Evolutionary conservation across 1,140 invertebrate genomes (phyloP).

Genomic region (Procambarus clarkii): DNA sequence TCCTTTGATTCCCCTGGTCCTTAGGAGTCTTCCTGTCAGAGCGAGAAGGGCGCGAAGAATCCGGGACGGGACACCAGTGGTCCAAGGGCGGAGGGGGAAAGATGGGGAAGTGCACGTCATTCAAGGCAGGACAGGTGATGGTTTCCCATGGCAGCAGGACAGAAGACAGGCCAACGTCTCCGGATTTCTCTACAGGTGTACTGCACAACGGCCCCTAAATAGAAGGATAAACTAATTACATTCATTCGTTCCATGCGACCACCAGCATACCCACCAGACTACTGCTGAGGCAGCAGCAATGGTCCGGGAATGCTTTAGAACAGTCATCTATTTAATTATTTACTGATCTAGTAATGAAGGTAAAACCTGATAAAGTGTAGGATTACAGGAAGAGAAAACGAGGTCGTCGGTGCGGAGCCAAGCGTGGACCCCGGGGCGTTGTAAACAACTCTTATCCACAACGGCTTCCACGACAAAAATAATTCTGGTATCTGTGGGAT

Average conservation of each 20-base stretch:
- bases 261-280: too few species aligned
- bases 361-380: not conserved
- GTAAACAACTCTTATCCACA: too few species aligned
- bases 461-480: too few species aligned
- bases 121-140: not conserved
- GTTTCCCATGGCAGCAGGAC: not conserved
- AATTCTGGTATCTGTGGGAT: too few species aligned
- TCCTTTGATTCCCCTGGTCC: not conserved
- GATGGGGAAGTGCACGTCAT: not conserved
- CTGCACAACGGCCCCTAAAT: not conserved
- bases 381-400: not conserved
- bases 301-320: too few species aligned
- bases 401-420: too few species aligned
- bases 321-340: too few species aligned
- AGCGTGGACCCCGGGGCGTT: too few species aligned
- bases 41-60: not conserved
- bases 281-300: too few species aligned
- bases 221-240: too few species aligned
- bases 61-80: not conserved
- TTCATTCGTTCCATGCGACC: too few species aligned
- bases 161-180: not conserved
- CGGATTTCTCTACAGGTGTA: not conserved
- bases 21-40: not conserved
- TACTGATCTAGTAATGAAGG: too few species aligned
- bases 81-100: not conserved